Evolutionary conservation across 2,888 invertebrate species (phyloP), one percentile per base, ranked within the genome.

Genomic region (Drosophila anceps): DNA sequence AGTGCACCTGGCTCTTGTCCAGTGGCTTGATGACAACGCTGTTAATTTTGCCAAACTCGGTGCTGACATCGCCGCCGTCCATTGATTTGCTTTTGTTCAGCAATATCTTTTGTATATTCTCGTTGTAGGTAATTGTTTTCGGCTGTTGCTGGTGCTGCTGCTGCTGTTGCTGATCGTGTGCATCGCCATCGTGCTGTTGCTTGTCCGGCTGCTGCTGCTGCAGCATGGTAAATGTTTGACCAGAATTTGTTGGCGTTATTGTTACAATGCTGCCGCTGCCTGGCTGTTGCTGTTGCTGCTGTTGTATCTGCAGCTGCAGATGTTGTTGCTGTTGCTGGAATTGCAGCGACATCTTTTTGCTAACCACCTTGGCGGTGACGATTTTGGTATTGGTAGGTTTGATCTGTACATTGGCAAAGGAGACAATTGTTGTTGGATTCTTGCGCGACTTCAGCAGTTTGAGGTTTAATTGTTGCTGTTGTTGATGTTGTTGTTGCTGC

Each of bases 221-320:
- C 35, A 76, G 75, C 79, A 77, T 84, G 51, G 71, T 69, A 48
- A 65, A 90, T n/a, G 85, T 87, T 61, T 79, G 85, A 44, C 81
- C 88, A 10, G 81, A 67, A 71, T 87, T 91, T 9, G 81, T 84
- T 62, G 84, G 84, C 13, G 87, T 91, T 57, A 91, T 92, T 31
- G 91, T 91, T 8, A 91, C 87, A 94, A 94, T 70, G 93, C 94
- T 84, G 95, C 95, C 85, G 0, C 95, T 95, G 7, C 50, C 58
- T 0, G 63, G 55, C 58, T 55, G 68, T 9, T 53, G 68, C 48
- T 66, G 73, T 18, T 62, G 53, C 20, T 82, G 77, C 29, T 77
- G 62, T 12, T 69, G 84, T 1, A 69, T 39, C 46, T 82, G 73
- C 18, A 73, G 62, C 55, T 82, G 80, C 5, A 58, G 68, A 24